These are phyloP conservation scores for Valencia hispanica DNA, from an alignment of 2,797 vertebrate genomes.

Conservation along the genomic window DNA sequence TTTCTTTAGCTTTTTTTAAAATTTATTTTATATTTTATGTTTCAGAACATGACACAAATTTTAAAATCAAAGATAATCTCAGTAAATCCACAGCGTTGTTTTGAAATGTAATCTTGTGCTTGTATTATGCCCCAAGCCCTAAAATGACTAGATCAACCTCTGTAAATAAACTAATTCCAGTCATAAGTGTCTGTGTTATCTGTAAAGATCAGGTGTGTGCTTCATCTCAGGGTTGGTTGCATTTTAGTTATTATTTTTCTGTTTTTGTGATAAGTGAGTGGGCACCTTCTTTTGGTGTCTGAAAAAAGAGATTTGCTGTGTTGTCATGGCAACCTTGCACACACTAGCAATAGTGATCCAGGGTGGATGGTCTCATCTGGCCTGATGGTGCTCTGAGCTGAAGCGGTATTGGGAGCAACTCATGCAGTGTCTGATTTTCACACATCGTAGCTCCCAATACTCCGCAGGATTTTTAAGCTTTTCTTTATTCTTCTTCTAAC, in stretches of 20 bases:
- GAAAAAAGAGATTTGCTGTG: constrained; percentile 62
- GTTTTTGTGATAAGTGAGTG: not conserved
- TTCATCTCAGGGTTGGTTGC: constrained; percentile 29
- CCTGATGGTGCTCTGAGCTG: constrained; percentile 49
- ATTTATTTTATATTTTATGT: not conserved
- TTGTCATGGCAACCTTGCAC: constrained; percentile 79
- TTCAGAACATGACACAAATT: not conserved
- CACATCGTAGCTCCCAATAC: not conserved
- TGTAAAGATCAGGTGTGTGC: not conserved
- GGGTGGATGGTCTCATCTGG: constrained; percentile 70
- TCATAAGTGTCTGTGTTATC: not conserved
- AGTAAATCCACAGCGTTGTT: not conserved
- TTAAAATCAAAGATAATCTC: not conserved
- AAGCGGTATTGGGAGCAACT: constrained; percentile 20
- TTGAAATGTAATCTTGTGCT: not conserved
- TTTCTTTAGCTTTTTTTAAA: not conserved
- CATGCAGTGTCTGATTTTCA: not conserved
- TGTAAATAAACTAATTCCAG: not conserved
- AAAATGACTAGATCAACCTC: constrained; percentile 16
- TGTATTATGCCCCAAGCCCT: no score
- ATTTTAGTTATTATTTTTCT: not conserved
- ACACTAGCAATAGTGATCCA: constrained; percentile 48
- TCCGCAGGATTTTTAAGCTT: not conserved
- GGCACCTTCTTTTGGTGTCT: constrained; percentile 27
- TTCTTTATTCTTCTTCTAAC: not conserved